Evolutionary conservation across 2,888 invertebrate genomes (phyloP), one percentile per base, ranked within the genome.

Genomic region (Conops quadrifasciatus): DNA sequence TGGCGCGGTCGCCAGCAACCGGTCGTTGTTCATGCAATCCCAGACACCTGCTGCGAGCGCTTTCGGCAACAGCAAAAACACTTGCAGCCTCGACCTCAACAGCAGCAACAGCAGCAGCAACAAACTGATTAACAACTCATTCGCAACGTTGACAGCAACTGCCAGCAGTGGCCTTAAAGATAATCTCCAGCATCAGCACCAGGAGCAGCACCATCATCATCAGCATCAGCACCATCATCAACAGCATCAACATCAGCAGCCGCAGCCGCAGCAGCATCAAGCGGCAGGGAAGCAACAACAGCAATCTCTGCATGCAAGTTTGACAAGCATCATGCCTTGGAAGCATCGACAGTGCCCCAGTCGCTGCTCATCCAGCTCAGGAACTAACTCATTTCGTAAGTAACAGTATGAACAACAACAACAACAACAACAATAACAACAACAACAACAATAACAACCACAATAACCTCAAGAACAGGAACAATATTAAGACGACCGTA

Each of bases 321-420:
- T 83, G 67, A 82, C 80, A 43, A 85, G 82, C 78, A 82, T 84
- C 67, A 84, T 86, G 84, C 86, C 85, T 16, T 86, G 86, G 86
- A 86, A 85, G 72, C 86, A 86, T 75, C 81, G 86, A 5, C 86
- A 85, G 73, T 85, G 86, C 74, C 85, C 86, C 70, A 86, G 85
- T 75, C 81, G 86, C 67, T 83, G 84, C 49, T 86, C 86, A 36
- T 85, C 85, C 30, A 85, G 85, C 73, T 86, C 86, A 49, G 85
- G 85, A 73, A 84, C 84, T 28, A 86, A 83, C 74, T 85, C 86
- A 72, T 84, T 86, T 76, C 83, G 86, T 86, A 83, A 84, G 85
- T 84, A 75, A 28, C 63, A 58, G 36, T 15, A 9, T 9, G 5
- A 9, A 36, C 36, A 36, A 9, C 36, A 36, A 36, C 36, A 36